Conservation (phyloP, 2,113 vertebrate species). For the Candoia aspera region DNA sequence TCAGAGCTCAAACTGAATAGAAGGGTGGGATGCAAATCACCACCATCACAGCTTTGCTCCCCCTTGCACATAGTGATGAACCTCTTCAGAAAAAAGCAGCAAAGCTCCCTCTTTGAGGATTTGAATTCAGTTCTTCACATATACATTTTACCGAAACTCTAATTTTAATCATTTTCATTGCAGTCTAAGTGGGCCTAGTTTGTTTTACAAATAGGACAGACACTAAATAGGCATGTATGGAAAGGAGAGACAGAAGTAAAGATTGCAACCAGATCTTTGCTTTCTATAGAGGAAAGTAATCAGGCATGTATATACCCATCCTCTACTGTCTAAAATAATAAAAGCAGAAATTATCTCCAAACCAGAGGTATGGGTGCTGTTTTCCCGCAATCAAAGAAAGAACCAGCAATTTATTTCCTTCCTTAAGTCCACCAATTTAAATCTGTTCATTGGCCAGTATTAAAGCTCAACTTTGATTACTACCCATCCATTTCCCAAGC, state of each 20-base stretch:
- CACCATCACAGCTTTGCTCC: background rate
- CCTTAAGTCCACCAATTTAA: background rate
- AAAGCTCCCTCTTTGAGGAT: background rate
- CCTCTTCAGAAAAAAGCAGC: background rate
- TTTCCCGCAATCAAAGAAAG: background rate
- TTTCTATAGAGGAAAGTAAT: background rate
- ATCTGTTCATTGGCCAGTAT: background rate
- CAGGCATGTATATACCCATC: background rate
- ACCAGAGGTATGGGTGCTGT: background rate
- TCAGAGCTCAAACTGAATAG: background rate
- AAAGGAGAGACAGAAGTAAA: background rate
- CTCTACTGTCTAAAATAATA: background rate
- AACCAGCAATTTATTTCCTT: background rate
- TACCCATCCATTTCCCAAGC: background rate
- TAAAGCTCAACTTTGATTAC: background rate
- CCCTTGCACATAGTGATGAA: background rate
- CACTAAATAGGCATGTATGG: background rate
- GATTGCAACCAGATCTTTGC: background rate
- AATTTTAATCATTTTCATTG: background rate
- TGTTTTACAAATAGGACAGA: background rate
- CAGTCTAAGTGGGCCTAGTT: background rate
- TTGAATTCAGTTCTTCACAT: background rate
- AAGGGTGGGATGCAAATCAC: background rate
- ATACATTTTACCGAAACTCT: background rate
- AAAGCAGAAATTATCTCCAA: background rate